Base-by-base conservation (phyloP, 1,140 invertebrate species). In the Tetragnatha versicolor region DNA sequence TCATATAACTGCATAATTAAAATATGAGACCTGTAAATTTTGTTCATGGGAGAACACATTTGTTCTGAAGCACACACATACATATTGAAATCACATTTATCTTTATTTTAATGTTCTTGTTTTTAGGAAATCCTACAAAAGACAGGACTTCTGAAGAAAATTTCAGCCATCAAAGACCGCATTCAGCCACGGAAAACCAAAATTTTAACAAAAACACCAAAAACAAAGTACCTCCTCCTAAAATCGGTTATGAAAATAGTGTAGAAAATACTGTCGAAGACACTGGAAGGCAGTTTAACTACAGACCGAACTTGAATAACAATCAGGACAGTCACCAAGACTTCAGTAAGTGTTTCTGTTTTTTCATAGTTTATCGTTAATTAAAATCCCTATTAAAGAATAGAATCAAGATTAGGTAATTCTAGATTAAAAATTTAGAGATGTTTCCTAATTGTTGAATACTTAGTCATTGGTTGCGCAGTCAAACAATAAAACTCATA, bases 271-370 rank as follows among this genome's bases (percentile, higher is more conserved):
- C 65, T 12, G 29, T 69, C 25, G 66, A 70, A 37, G 66, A 69
- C 39, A 79, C 35, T 51, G 53, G 65, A 1, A 27, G 55, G 20
- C 29, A 69, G 20, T 79, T 33, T n/a, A 53, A 69, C 14, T 61
- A 63, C 10, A 70, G 63, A 39, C 69, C 65, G 39, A 76, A 42
- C 14, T 25, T 42, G 20, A 49, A 49, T 5, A 65, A 55, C 27
- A 65, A 76, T 37, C 60, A 76, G 33, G 51, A 49, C 17, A 76
- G 73, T 33, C 73, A 76, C 17, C 73, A 76, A n/a, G 60, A 76
- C 37, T 63, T 76, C 47, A 39, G 73, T 76, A 42, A 37, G 73
- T 65, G 27, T 72, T 7, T 33, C 29, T 33, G 7, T 60, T n/a
- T n/a, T 6, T 51, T 1, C 25, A 20, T 7, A 20, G 22, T 22